phyloP scores from a whole-genome alignment of 2,888 invertebrate species.

The Drosophila aldrichi region DNA sequence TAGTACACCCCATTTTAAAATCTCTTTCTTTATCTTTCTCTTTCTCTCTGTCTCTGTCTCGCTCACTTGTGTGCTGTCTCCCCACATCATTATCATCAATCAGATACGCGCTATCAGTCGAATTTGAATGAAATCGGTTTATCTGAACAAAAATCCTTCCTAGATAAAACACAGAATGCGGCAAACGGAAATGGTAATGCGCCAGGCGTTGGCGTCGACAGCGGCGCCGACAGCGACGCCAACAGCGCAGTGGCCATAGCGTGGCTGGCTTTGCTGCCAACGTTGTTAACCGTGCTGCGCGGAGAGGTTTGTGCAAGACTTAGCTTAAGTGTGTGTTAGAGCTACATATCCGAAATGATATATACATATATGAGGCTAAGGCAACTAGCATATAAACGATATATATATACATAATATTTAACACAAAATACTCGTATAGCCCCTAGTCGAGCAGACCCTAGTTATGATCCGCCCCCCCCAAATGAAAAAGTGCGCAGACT shows the following conservation, averaged over 20 bases:
- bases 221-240: constrained; percentile 46
- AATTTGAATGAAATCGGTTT: constrained; percentile 92
- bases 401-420: constrained; percentile 3
- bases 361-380: constrained; percentile 26
- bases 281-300: constrained; percentile 34
- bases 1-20: constrained; percentile 9
- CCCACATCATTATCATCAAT: constrained; percentile 15
- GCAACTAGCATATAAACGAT: constrained; percentile 10
- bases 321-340: constrained; percentile 45
- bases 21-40: constrained; percentile 15
- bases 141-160: constrained; percentile 89
- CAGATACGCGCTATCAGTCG: constrained; percentile 90
- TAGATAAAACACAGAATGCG: constrained; percentile 81
- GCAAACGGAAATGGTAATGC: constrained; percentile 69
- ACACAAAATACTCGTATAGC: constrained; percentile 40
- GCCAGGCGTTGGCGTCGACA: constrained; percentile 39
- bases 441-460: constrained; percentile 57
- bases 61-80: constrained; percentile 24
- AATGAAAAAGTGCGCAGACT: constrained; percentile 17
- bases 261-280: constrained; percentile 51
- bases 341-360: constrained; percentile 20
- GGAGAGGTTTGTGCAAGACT: constrained; percentile 21
- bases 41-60: constrained; percentile 16
- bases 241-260: constrained; percentile 54
- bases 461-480: constrained; percentile 67